Base-by-base conservation (phyloP, 2,888 invertebrate species). In the Caenorhabditis sp. region DNA sequence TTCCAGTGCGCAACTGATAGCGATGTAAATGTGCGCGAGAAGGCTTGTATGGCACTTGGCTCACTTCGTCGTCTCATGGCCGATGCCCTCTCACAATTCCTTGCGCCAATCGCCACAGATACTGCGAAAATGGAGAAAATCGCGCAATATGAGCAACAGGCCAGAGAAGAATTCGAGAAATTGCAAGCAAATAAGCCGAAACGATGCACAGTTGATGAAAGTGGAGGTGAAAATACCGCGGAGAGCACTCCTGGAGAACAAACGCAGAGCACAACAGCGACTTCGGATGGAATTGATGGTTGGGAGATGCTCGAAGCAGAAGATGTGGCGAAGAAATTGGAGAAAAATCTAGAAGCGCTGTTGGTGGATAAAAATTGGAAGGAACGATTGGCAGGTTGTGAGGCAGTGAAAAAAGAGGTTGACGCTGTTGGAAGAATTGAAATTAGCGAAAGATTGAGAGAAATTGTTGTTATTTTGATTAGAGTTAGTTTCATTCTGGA, bases 291-390 rank as follows among this genome's bases (percentile, higher is more conserved):
- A 12, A 62, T 14, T 53, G 53, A 36, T 57, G 61, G 95, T 0
- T 94, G 93, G 89, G 97, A 97, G 64, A 89, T 95, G 0, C 89
- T 96, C 52, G 93, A 94, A 82, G 93, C 97, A 0, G 94, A 95
- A 59, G 95, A 99, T 87, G 93, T 97, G 78, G 89, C 57, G 3
- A 65, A 63, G 58, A 67, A 72, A 27, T 38, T 78, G n/a, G 70
- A 72, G 17, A 76, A 70, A 36, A 8, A 17, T 1, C 69, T 63
- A 5, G 74, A 74, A 21, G 14, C 53, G 23, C 4, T 12, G 25
- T 12, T 74, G 53, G 31, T 61, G 12, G 74, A 74, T 49, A 74
- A 74, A 49, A 70, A 70, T 58, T 74, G 74, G 74, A 74, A 74
- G 27, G 70, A 74, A 23, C 57, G 74, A 20, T 27, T 70, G 8